These are phyloP conservation scores for Amia ocellicauda DNA, from an alignment of 2,113 vertebrate species.

Conservation along the genomic window DNA sequence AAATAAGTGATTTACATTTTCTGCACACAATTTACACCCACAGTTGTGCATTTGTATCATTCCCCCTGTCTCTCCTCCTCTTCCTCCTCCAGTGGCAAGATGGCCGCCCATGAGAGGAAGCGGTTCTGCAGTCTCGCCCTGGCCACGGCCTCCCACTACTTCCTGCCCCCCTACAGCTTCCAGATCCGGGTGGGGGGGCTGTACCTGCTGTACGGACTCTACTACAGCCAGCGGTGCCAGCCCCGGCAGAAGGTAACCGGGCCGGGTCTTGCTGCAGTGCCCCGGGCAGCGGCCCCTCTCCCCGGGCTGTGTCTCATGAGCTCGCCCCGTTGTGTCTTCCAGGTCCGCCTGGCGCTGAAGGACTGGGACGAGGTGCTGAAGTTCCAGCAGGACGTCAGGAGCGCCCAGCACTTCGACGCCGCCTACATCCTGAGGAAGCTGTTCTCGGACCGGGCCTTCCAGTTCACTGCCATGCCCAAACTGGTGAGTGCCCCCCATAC, in stretches of 20 bases:
- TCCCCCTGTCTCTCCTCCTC: too few species aligned
- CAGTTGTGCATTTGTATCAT: too few species aligned
- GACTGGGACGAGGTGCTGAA: constrained; percentile 79
- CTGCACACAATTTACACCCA: too few species aligned
- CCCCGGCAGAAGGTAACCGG: constrained; percentile 78
- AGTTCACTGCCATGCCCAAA: constrained; percentile 83
- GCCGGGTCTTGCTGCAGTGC: not conserved
- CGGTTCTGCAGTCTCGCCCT: constrained; percentile 71
- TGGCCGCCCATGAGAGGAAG: constrained; percentile 63
- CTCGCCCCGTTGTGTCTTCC: too few species aligned
- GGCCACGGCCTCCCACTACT: constrained; percentile 63
- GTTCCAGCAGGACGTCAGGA: constrained; percentile 77
- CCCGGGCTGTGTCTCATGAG: too few species aligned
- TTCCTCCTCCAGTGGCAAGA: constrained; percentile 67
- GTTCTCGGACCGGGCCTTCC: constrained; percentile 74
- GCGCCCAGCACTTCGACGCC: constrained; percentile 79
- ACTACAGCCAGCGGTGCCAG: constrained; percentile 66
- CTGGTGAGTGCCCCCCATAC: constrained; percentile 57
- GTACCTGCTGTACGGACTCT: constrained; percentile 85
- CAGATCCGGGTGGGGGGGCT: constrained; percentile 90
- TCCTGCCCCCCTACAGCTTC: constrained; percentile 85
- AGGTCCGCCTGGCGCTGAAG: constrained; percentile 84
- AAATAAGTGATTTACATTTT: too few species aligned
- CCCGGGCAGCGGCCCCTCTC: not conserved
- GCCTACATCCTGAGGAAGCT: constrained; percentile 75